Base-by-base conservation (phyloP, 2,113 vertebrate species). In the Gavia stellata region DNA sequence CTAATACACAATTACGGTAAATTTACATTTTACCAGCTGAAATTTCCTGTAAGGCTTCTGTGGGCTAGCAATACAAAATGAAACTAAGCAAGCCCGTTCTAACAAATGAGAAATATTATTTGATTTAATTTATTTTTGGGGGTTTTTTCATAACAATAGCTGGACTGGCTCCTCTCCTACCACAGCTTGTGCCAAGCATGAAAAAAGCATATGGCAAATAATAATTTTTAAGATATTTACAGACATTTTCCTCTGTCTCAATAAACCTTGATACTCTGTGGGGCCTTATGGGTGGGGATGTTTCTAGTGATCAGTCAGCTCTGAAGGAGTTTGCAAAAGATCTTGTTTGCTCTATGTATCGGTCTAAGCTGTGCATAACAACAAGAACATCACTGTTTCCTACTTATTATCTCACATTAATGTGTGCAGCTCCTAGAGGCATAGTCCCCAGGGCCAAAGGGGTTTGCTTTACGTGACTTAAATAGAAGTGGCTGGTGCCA, bases 41-140 rank as follows among this genome's bases (percentile, higher is more conserved):
- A 95, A 93, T 96, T 98, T 98, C 98, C 98, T 98, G 98, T 98
- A 98, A 98, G 75, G 87, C 73, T 96, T 86, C 63, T 96, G 98
- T 97, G 97, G 95, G 93, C 93, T 98, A 95, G 84, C 89, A 93
- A 59, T 94, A 81, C 86, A 84, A 95, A 97, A 95, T 95, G 94
- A 97, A 95, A 93, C 95, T 94, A 74, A 96, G 78, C 63, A 95
- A 92, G 81, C 45, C 74, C 4, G 5, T 80, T 96, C 71, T 85
- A 94, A 88, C 44, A 94, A 90, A 89, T 72, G 33, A 95, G 47
- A 91, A 95, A 77, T 70, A 45, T 44, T 80, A 62, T 55, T 93
- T 71, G 20, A 77, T 86, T 93, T 83, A 17, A 59, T 80, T 94
- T 84, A 45, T 16, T 71, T 86, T 49, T 59, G n/a, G n/a, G n/a